Base-by-base conservation (phyloP, 2,797 vertebrate genomes). In the Melanotaenia boesemani region DNA sequence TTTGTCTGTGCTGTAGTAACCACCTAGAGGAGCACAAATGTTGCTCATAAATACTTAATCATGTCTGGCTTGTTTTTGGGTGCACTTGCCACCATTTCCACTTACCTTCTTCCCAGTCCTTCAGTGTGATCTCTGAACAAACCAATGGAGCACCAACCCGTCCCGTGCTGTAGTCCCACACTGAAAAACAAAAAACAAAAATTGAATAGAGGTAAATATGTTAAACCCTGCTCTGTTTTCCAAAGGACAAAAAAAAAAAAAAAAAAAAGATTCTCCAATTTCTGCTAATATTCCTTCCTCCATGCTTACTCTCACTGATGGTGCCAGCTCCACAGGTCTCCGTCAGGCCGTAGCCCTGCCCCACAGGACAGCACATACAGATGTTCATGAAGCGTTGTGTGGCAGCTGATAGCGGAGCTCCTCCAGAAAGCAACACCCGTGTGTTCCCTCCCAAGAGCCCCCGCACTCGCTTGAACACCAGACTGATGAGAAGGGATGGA, bases 331-430 rank as follows among this genome's bases (percentile, higher is more conserved):
- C 98, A 0, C 96, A 95, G 3, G 97, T 98, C 82, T 99, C 98
- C 0, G 98, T 99, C 69, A 99, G 95, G 66, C 98, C 98, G n/a
- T 99, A 99, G 4, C 98, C 98, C 91, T 99, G 98, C 2, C 97
- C 97, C 78, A 99, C 98, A 0, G 98, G 96, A 90, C 98, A 99
- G 89, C 98, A 99, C 86, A 99, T 96, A 63, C 98, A 99, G 87
- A 99, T 97, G 83, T 99, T 99, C 98, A 99, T 99, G 92, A 99
- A 99, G 22, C 95, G 94, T 83, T 99, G 98, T 0, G 98, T 99
- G 39, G 96, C 93, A 1, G 97, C 96, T 0, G 98, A 99, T 2
- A 99, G 95, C 0, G 98, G 98, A 15, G 98, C 98, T 7, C 98
- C 98, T 0, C 98, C 98, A 22, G 96, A 99, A 8, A 99, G 91